These are phyloP conservation scores for Sapayoa aenigma DNA, from an alignment of 2,113 vertebrate species.

Conservation along the genomic window DNA sequence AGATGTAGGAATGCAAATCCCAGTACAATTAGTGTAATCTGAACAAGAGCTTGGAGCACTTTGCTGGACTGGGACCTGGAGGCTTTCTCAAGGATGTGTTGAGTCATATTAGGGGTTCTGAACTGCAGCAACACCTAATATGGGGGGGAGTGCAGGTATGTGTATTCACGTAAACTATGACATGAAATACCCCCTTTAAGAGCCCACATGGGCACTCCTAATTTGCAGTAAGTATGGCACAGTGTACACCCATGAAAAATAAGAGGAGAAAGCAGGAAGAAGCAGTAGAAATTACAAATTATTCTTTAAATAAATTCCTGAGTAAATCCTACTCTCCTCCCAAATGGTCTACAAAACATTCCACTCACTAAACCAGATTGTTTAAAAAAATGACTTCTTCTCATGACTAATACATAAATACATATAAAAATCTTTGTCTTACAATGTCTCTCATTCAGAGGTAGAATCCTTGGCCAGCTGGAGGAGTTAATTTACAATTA, in stretches of 20 bases:
- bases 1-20: neutral
- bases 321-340: neutral
- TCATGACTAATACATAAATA: neutral
- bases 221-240: neutral
- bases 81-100: neutral
- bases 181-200: neutral
- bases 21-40: neutral
- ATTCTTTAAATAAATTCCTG: neutral
- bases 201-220: neutral
- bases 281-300: neutral
- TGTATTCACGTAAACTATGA: neutral
- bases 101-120: neutral
- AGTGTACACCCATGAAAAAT: neutral
- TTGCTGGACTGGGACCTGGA: neutral
- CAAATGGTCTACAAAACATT: neutral
- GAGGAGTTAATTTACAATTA: neutral
- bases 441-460: neutral
- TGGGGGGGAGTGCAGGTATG: neutral
- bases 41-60: neutral
- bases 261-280: neutral
- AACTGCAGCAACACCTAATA: neutral
- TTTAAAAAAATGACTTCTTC: neutral
- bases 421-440: neutral
- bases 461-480: neutral
- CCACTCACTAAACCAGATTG: neutral